Percentiles rank a stretch among this genome's conserved stretches.
These are phyloP conservation scores for Bubo scandiacus DNA, from an alignment of 2,113 vertebrate genomes.

Conservation along the genomic window DNA sequence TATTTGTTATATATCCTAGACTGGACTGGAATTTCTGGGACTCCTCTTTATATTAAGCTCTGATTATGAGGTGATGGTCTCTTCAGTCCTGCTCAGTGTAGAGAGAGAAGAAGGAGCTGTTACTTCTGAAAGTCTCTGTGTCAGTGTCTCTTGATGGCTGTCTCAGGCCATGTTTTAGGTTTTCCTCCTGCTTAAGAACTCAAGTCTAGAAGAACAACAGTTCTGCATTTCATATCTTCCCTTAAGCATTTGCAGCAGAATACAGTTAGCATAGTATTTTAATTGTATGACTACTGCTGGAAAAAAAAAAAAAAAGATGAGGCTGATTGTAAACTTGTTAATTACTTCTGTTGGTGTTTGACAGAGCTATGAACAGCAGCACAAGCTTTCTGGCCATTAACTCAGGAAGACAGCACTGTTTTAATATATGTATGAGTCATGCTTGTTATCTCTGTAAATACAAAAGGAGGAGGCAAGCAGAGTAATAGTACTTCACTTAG, in stretches of 20 bases:
- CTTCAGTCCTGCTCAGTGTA: background rate
- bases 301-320: background rate
- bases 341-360: background rate
- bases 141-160: background rate
- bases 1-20: background rate
- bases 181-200: background rate
- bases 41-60: background rate
- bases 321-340: background rate
- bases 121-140: background rate
- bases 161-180: background rate
- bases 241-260: background rate
- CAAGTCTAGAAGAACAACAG: background rate
- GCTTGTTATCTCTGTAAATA: background rate
- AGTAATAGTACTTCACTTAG: background rate
- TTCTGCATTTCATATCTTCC: background rate
- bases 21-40: background rate
- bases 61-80: background rate
- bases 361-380: background rate
- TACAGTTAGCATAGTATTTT: background rate
- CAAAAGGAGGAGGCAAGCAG: background rate
- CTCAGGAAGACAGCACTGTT: background rate
- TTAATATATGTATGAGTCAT: background rate
- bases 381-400: background rate
- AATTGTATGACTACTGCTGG: background rate
- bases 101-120: background rate